Evolutionary conservation across 2,888 invertebrate genomes (phyloP).

Genomic region (Ommatoiulus sabulosus): DNA sequence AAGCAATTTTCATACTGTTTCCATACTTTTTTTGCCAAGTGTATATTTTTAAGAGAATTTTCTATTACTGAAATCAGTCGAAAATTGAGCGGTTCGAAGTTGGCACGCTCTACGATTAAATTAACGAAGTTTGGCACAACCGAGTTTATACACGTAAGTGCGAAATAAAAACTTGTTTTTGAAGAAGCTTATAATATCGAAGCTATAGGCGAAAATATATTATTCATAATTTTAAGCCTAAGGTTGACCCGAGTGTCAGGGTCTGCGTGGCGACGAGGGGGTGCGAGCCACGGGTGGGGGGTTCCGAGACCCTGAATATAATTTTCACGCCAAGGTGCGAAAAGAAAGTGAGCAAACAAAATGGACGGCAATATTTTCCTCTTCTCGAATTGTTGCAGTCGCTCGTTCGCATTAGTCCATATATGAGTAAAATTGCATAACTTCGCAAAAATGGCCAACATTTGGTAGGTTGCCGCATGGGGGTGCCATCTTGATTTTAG

Average conservation of each 20-base stretch:
- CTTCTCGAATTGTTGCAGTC: slow-evolving; percentile 34
- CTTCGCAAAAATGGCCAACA: slow-evolving; percentile 1
- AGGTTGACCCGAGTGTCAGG: slow-evolving; percentile 39
- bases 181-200: neutral
- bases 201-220: neutral
- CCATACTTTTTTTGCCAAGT: neutral
- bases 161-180: neutral
- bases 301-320: slow-evolving; percentile 10
- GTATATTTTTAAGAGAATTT: neutral
- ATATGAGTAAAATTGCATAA: slow-evolving; percentile 48
- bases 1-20: too few relatives aligned
- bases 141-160: neutral
- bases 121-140: neutral
- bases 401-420: slow-evolving; percentile 41
- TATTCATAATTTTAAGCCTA: slow-evolving; percentile 13
- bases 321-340: slow-evolving; percentile 13
- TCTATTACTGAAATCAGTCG: too few relatives aligned
- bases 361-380: neutral
- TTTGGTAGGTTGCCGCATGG: neutral
- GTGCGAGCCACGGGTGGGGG: slow-evolving; percentile 7
- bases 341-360: slow-evolving; percentile 37
- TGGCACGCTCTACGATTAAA: neutral
- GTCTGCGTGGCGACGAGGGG: neutral
- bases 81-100: neutral
- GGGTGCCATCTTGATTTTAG: slow-evolving; percentile 3